These are phyloP conservation scores for Muscicapa striata DNA, from an alignment of 2,797 vertebrate species.

Conservation along the genomic window DNA sequence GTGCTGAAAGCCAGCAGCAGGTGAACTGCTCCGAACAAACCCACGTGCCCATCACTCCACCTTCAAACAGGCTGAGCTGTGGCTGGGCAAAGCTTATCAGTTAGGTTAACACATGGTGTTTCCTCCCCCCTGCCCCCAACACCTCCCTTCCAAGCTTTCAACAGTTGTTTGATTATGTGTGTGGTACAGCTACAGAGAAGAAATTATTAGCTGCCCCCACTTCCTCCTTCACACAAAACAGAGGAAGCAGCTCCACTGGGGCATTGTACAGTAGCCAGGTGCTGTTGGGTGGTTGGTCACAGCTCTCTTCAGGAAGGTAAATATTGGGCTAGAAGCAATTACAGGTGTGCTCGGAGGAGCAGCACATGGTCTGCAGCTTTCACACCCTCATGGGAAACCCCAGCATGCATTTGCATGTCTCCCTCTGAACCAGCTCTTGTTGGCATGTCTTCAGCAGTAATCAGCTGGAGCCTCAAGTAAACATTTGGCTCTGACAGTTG, in stretches of 20 bases:
- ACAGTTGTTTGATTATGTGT: slow-evolving; percentile 42
- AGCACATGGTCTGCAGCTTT: background rate
- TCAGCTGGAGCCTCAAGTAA: background rate
- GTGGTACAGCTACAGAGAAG: background rate
- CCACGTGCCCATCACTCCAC: background rate
- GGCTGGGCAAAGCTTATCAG: slow-evolving; percentile 59
- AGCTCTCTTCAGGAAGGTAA: slow-evolving; percentile 49
- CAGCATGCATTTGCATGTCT: slow-evolving; percentile 29
- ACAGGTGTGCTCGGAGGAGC: slow-evolving; percentile 56
- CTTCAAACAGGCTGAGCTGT: slow-evolving; percentile 4
- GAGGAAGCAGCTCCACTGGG: background rate
- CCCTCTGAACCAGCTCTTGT: background rate
- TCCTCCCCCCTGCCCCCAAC: background rate
- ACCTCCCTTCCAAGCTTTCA: slow-evolving; percentile 26
- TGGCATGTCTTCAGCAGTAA: background rate
- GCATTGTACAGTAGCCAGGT: slow-evolving; percentile 59
- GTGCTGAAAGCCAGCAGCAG: slow-evolving; percentile 89
- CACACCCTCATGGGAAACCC: background rate
- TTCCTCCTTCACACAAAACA: slow-evolving; percentile 15
- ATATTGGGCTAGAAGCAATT: slow-evolving; percentile 61
- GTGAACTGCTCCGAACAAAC: slow-evolving; percentile 80
- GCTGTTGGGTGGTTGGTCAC: slow-evolving; percentile 38
- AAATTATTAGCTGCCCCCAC: background rate
- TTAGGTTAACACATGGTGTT: background rate
- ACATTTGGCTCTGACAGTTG: background rate